phyloP scores from a whole-genome alignment of 1,140 invertebrate genomes.

The Paramacrobiotus metropolitanus region DNA sequence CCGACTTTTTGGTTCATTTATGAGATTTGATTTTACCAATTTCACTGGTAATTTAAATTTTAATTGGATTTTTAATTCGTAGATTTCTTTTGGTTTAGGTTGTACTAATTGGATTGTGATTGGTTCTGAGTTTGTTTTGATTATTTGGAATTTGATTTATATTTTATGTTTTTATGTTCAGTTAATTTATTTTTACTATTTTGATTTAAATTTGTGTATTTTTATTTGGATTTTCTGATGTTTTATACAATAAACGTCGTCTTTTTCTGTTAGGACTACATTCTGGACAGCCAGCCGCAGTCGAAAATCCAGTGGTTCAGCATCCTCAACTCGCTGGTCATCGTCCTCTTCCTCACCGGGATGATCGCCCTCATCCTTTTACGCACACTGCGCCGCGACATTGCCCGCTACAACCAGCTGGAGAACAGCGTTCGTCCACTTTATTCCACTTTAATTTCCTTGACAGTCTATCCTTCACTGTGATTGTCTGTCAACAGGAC shows the following conservation, averaged over 20 bases:
- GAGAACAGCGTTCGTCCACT: constrained; percentile 27
- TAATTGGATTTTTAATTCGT: no score
- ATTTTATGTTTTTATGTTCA: no score
- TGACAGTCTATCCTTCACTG: neutral
- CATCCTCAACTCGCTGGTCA: constrained; percentile 34
- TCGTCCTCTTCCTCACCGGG: constrained; percentile 49
- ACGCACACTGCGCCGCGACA: constrained; percentile 89
- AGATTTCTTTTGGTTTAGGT: constrained; percentile 2
- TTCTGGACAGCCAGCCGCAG: constrained; percentile 88
- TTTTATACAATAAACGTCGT: no score
- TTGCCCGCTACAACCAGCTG: constrained; percentile 85
- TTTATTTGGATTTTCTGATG: no score
- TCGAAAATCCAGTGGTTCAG: constrained; percentile 96
- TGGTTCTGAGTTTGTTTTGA: constrained; percentile 7
- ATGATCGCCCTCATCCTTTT: constrained; percentile 99
- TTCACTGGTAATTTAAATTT: no score
- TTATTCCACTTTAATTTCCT: neutral
- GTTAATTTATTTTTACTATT: no score
- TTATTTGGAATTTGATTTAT: no score
- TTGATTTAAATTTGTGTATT: no score
- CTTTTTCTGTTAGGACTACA: constrained; percentile 56
- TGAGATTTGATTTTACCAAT: no score
- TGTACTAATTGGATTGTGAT: constrained; percentile 4
- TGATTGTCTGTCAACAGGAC: constrained; percentile 30
- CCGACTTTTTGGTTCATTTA: neutral